Evolutionary conservation across 1,140 invertebrate genomes (phyloP).

Genomic region (Camponotus pennsylvanicus): DNA sequence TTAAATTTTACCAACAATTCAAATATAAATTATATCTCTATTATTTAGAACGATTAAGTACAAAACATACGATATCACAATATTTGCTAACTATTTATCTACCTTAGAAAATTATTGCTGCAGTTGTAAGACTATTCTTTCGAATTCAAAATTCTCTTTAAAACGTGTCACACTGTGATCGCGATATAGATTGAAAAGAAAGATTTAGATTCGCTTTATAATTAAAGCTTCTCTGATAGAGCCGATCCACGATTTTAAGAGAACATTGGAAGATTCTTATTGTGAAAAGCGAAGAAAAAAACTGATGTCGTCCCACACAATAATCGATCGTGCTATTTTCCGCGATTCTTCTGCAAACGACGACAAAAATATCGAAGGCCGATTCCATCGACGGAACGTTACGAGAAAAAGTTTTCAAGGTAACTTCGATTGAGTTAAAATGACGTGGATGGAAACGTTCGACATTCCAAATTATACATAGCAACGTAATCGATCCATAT

Average conservation of each 20-base stretch:
- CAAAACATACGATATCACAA: no score
- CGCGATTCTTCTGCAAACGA: slow-evolving; percentile 39
- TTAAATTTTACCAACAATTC: no score
- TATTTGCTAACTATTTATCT: no score
- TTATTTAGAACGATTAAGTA: no score
- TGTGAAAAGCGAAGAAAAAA: not conserved
- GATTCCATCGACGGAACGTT: slow-evolving; percentile 36
- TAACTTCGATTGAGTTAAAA: not conserved
- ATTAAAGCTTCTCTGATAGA: slow-evolving; percentile 4
- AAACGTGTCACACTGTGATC: not conserved
- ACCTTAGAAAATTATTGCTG: no score
- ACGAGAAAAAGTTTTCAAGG: slow-evolving; percentile 51
- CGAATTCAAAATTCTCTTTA: not conserved
- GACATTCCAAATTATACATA: slow-evolving; percentile 27
- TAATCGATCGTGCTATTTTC: slow-evolving; percentile 67
- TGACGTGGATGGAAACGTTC: slow-evolving; percentile 3
- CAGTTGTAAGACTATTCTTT: no score
- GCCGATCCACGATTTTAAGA: not conserved
- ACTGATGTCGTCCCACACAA: not conserved
- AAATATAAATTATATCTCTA: no score
- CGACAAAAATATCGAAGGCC: not conserved
- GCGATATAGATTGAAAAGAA: not conserved
- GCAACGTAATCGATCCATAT: slow-evolving; percentile 17
- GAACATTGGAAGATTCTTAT: not conserved
- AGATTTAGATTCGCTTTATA: not conserved